Conservation (phyloP, 2,113 vertebrate genomes). For the Bombycilla garrulus region DNA sequence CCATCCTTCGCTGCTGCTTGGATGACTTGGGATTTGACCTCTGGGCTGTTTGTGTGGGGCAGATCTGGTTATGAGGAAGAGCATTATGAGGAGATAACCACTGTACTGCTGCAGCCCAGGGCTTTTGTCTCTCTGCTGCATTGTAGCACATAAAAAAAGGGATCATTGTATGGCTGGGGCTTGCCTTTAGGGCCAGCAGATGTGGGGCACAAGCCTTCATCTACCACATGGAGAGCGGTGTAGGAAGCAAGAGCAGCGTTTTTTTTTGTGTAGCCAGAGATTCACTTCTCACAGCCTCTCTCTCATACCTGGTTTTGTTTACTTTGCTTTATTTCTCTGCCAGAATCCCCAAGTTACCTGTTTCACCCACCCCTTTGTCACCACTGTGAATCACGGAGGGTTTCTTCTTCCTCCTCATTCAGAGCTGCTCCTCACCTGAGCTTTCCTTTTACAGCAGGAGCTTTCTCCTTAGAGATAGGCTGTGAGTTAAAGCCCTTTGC, state of each 20-base stretch:
- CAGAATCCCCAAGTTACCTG: fast-evolving
- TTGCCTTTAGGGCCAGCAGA: not conserved
- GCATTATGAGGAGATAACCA: not conserved
- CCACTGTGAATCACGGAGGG: not conserved
- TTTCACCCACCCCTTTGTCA: not conserved
- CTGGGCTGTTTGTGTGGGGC: not conserved
- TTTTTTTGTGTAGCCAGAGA: not conserved
- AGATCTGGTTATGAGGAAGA: not conserved
- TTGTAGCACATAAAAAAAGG: not conserved
- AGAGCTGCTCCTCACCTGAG: not conserved
- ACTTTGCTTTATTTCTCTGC: not conserved
- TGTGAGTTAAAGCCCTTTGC: not conserved
- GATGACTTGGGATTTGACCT: not conserved
- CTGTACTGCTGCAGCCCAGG: not conserved
- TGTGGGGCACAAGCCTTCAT: not conserved
- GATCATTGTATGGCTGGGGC: not conserved
- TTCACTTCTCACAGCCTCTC: not conserved
- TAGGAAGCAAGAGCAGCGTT: not conserved
- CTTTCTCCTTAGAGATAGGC: not conserved
- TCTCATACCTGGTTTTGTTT: not conserved
- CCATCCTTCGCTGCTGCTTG: not conserved
- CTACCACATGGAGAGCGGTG: not conserved
- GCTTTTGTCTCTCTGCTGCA: not conserved
- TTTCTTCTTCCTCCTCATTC: not conserved
- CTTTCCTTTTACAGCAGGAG: not conserved